Evolutionary conservation across 2,113 vertebrate genomes (phyloP), one percentile per base, ranked within the genome.

Genomic region (Lipophrys pholis): DNA sequence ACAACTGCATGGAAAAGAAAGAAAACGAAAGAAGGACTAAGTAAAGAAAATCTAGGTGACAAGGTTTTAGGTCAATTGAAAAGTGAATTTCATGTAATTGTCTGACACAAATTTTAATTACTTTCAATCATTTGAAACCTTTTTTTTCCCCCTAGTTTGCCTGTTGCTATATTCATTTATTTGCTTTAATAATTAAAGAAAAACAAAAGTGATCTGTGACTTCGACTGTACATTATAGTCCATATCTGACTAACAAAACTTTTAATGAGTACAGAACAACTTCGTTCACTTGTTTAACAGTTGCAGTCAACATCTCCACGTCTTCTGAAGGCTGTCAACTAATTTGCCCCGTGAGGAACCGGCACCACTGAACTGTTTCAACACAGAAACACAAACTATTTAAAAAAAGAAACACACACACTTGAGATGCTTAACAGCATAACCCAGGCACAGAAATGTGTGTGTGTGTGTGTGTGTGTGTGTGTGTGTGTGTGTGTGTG

Each of bases 291-390:
- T 30, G 21, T 30, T 30, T 30, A 30, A 10, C 8, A 41, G 8
- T 15, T 57, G 10, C 5, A 56, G n/a, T n/a, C n/a, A n/a, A n/a
- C n/a, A n/a, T n/a, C n/a, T n/a, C n/a, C n/a, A n/a, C 21, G 21
- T 70, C 60, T 53, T 65, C n/a, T 58, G 5, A 58, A 69, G 39
- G 38, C 57, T 60, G 64, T 14, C n/a, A 6, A 35, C 39, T 59
- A 53, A 66, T 66, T 41, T 48, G 35, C 14, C 35, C 17, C 48
- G 36, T 36, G 41, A 65, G 40, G 15, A 45, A 62, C 54, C 11
- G 0, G 11, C 6, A 43, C 38, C 5, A 30, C 52, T 38, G 11
- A 57, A 39, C 42, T 57, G 42, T 45, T 64, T 57, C 11, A 54
- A 35, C 42, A 42, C 7, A 30, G 21, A 30, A 30, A 30, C 21